phyloP scores from a whole-genome alignment of 2,888 invertebrate species.

The Cephus nigrinus region DNA sequence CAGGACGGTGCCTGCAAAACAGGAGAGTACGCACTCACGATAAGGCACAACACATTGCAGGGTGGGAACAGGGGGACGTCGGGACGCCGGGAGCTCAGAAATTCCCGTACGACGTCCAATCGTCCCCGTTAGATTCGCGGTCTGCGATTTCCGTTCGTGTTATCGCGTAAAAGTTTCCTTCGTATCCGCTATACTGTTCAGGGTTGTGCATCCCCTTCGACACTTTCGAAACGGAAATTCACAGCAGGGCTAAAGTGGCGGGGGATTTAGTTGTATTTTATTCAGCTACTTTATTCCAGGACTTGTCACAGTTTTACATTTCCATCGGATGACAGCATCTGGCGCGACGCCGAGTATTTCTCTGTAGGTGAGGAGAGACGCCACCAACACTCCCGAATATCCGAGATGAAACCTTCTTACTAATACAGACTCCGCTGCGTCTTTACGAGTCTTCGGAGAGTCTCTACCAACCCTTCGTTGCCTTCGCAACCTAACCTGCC shows the following conservation, averaged over 20 bases:
- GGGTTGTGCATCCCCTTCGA: background rate
- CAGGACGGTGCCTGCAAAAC: background rate
- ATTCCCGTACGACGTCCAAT: background rate
- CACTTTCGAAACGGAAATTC: conserved; percentile 7
- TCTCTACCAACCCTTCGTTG: background rate
- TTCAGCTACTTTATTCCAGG: conserved; percentile 63
- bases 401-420: background rate
- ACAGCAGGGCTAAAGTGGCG: background rate
- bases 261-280: conserved; percentile 63
- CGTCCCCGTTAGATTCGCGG: background rate
- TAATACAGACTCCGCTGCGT: background rate
- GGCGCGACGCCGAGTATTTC: conserved; percentile 16
- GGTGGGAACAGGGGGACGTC: background rate
- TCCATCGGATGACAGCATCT: conserved; percentile 53
- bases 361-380: background rate
- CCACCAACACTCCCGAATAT: background rate
- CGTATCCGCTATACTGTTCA: background rate
- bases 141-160: background rate
- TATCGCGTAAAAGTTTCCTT: background rate
- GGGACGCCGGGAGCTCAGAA: background rate
- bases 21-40: conserved; percentile 2
- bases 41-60: conserved; percentile 4
- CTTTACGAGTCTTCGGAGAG: background rate
- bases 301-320: conserved; percentile 63
- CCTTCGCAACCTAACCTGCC: background rate